Percentiles rank a stretch among this genome's conserved stretches.
phyloP scores from a whole-genome alignment of 2,888 invertebrate genomes.

The Zaprionus bogoriensis region DNA sequence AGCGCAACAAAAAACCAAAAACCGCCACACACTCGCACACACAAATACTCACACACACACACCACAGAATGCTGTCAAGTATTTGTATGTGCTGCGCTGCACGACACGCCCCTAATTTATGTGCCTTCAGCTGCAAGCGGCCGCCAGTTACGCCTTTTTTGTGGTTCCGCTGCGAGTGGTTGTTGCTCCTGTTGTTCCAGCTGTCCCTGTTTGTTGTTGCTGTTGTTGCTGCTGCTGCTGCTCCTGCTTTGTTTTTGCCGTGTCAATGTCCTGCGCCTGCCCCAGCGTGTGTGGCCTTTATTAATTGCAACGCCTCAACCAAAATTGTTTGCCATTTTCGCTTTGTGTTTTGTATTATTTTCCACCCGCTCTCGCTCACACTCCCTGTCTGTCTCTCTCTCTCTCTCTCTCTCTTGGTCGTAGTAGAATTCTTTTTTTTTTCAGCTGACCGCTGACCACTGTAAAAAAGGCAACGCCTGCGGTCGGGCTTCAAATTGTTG shows the following conservation, averaged over 20 bases:
- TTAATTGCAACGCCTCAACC: slow-evolving; percentile 78
- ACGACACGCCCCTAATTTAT: slow-evolving; percentile 72
- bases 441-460: slow-evolving; percentile 45
- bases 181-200: slow-evolving; percentile 20
- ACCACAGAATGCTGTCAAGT: slow-evolving; percentile 33
- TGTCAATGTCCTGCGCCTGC: slow-evolving; percentile 61
- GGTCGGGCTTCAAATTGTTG: slow-evolving; percentile 69
- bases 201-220: neutral
- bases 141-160: slow-evolving; percentile 63
- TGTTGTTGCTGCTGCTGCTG: slow-evolving; percentile 18
- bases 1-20: slow-evolving; percentile 5
- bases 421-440: too few species aligned
- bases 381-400: slow-evolving; percentile 4
- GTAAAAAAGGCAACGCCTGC: slow-evolving; percentile 58
- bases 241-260: slow-evolving; percentile 32
- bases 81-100: slow-evolving; percentile 17
- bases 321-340: slow-evolving; percentile 62
- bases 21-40: neutral
- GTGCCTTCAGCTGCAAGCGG: slow-evolving; percentile 68
- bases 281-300: slow-evolving; percentile 61
- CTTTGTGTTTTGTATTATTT: slow-evolving; percentile 37
- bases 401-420: neutral
- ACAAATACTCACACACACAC: slow-evolving; percentile 5
- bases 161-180: slow-evolving; percentile 32
- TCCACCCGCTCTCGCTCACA: slow-evolving; percentile 15